Base-by-base conservation (phyloP, 2,797 vertebrate species). In the Chloroceryle amazona region DNA sequence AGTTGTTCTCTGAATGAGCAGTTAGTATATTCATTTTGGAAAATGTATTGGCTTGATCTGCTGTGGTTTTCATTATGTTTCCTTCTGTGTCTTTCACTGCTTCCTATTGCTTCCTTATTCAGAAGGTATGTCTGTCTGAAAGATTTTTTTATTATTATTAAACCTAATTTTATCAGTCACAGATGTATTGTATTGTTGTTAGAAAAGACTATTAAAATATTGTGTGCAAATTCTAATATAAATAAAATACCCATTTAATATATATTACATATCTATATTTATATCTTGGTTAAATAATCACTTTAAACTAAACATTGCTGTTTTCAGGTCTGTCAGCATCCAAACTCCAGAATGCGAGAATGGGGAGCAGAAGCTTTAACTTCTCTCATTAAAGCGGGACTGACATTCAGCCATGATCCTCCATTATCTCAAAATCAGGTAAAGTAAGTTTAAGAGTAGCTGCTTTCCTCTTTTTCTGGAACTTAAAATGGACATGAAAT, bases 301-400 rank as follows among this genome's bases (percentile, higher is more conserved):
- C 42, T 81, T 81, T 57, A 88, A 94, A 87, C 13, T 81, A 76
- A 72, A 41, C 11, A 11, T 19, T 81, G 37, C 13, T 97, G 3
- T 97, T 94, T 93, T 95, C 97, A 99, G 99, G 99, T 99, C 55
- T 99, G 99, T 96, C 99, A 99, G 98, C 99, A 99, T 97, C 99
- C 99, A 29, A 99, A 99, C 93, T 98, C 99, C 92, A 98, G 99
- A 94, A 99, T 99, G 99, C 99, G 99, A 97, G 99, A 99, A 98
- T 99, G 99, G 99, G 99, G 99, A 70, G 99, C 99, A 5, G 99
- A 99, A 98, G 99, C 99, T 26, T 96, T 99, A 97, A 99, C 99
- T 4, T 99, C 99, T 11, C 99, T 99, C 55, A 99, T 99, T 96
- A 99, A 99, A 98, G 99, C 99, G 4, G 99, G 99, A 60, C 98